A percentile compares a stretch with the other conserved stretches of the same genome.
phyloP scores from a whole-genome alignment of 1,140 invertebrate genomes.

The Helicoverpa zea region DNA sequence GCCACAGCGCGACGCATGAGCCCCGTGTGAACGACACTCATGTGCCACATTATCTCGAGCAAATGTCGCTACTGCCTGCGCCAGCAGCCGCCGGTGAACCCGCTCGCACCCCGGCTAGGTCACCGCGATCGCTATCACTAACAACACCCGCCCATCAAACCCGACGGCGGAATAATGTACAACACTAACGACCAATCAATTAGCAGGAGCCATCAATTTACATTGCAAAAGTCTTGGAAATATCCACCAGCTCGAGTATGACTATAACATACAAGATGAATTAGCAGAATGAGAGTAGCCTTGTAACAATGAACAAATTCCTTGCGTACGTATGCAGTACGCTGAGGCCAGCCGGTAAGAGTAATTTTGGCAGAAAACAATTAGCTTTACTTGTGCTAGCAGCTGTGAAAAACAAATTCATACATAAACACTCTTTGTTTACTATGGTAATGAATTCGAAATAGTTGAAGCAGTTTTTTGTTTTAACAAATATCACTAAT shows the following conservation, averaged over 20 bases:
- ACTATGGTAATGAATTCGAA: slow-evolving; percentile 39
- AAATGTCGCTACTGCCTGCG: slow-evolving; percentile 34
- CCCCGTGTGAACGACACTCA: slow-evolving; percentile 73
- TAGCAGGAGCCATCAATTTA: background rate
- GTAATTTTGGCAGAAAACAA: slow-evolving; percentile 40
- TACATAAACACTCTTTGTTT: slow-evolving; percentile 27
- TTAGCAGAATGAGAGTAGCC: slow-evolving; percentile 26
- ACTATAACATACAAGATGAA: slow-evolving; percentile 30
- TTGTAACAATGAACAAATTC: slow-evolving; percentile 37
- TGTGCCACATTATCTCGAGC: slow-evolving; percentile 55
- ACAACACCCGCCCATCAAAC: background rate
- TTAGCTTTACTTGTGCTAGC: slow-evolving; percentile 18
- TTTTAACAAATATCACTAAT: background rate
- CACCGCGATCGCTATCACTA: background rate
- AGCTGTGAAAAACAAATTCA: slow-evolving; percentile 41
- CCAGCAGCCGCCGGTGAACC: background rate
- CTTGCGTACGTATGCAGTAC: slow-evolving; percentile 1
- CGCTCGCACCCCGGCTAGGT: background rate
- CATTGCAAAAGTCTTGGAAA: slow-evolving; percentile 23
- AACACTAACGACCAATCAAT: background rate
- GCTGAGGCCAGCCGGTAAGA: slow-evolving; percentile 32
- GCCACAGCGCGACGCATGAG: slow-evolving; percentile 57
- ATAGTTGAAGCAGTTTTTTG: slow-evolving; percentile 7
- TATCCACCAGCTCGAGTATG: background rate
- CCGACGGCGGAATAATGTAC: background rate